phyloP scores from a whole-genome alignment of 2,888 invertebrate genomes.

The Parnassius mnemosyne region DNA sequence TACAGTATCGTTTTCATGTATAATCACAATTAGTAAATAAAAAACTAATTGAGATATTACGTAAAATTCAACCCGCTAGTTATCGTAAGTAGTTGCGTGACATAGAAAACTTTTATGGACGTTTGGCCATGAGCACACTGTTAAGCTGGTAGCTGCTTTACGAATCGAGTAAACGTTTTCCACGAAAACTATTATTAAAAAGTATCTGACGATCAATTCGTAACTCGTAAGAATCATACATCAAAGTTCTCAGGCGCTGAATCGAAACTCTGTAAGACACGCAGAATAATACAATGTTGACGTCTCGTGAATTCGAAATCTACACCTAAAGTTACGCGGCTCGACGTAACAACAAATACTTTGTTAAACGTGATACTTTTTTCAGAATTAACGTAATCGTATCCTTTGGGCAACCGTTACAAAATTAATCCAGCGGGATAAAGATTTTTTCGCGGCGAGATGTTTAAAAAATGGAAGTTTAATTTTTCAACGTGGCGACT shows the following conservation, averaged over 20 bases:
- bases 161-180: conserved; percentile 10
- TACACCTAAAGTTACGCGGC: conserved; percentile 16
- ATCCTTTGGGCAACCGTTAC: conserved; percentile 22
- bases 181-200: conserved; percentile 9
- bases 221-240: conserved; percentile 7
- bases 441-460: conserved; percentile 23
- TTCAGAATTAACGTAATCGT: conserved; percentile 24
- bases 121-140: conserved; percentile 15
- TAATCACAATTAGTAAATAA: background rate
- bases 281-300: conserved; percentile 25
- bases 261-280: conserved; percentile 21
- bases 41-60: conserved; percentile 19
- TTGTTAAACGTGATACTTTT: conserved; percentile 26
- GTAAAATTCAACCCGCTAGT: conserved; percentile 7
- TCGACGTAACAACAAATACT: conserved; percentile 19
- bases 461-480: conserved; percentile 27
- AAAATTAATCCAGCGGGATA: conserved; percentile 19
- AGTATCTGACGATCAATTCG: conserved; percentile 6
- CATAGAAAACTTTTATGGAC: conserved; percentile 19
- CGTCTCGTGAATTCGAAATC: conserved; percentile 24
- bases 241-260: conserved; percentile 16
- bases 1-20: background rate
- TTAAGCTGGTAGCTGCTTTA: conserved; percentile 2
- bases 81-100: conserved; percentile 20
- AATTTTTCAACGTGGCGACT: conserved; percentile 29